Base-by-base conservation (phyloP, 2,888 invertebrate genomes). In the Phyllotreta cruciferae region DNA sequence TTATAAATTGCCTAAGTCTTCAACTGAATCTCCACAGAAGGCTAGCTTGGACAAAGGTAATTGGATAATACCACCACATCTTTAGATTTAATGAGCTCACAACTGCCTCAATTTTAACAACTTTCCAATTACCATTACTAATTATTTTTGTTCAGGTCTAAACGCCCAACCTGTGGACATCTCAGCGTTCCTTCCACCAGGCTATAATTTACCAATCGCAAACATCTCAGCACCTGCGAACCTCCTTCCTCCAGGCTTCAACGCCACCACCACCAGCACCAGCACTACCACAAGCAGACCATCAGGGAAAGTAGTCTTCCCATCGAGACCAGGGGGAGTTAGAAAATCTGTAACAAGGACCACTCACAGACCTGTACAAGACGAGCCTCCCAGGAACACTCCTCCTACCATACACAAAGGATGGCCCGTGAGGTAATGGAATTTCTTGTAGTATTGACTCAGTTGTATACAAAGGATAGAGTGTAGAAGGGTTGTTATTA, bases 401-500 rank as follows among this genome's bases (percentile, higher is more conserved):
- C 78, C 82, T 0, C 91, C 91, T 5, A 86, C 88, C 56, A 93
- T 94, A 71, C 89, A 90, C 67, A 93, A 91, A 79, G 94, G 93
- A 70, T 93, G 93, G 87, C 94, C 94, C 0, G 87, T 86, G 14
- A 90, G 94, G 88, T 91, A 82, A 67, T 64, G 49, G 1, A 34
- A 37, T 13, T 56, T 61, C 53, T 8, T 39, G 5, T n/a, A n/a
- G n/a, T n/a, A n/a, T n/a, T n/a, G n/a, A n/a, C n/a, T n/a, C n/a
- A n/a, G n/a, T n/a, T n/a, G n/a, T n/a, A n/a, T n/a, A n/a, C n/a
- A n/a, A n/a, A n/a, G n/a, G n/a, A n/a, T n/a, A n/a, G n/a, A n/a
- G n/a, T n/a, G n/a, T n/a, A n/a, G n/a, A n/a, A n/a, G n/a, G n/a
- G 13, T 50, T n/a, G n/a, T n/a, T n/a, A n/a, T 60, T 60, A 66